Base-by-base conservation (phyloP, 2,888 invertebrate genomes). In the Ochropacha duplaris region DNA sequence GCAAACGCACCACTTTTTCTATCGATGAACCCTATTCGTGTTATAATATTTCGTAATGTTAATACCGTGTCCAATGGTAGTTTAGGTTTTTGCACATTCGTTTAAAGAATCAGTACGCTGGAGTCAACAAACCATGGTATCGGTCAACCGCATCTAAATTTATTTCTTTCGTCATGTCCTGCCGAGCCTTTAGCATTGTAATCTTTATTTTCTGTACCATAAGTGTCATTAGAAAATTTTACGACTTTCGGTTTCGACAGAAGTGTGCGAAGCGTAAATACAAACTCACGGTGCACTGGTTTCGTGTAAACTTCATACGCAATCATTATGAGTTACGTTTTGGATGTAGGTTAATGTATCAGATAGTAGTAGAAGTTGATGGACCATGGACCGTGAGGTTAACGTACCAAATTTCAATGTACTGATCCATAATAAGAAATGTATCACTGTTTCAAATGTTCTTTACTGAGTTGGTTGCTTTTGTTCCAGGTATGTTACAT, bases 311-410 rank as follows among this genome's bases (percentile, higher is more conserved):
- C 71, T 77, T 75, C 74, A 72, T 85, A 81, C 84, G 87, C 87
- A 89, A 90, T 84, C 71, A 73, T 81, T 86, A 83, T 79, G 81
- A 81, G 76, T 83, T 81, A 84, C 80, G 72, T 71, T 81, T 83
- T 75, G 71, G 69, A 90, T 87, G 82, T 92, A 77, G 92, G 91
- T 89, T 90, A 91, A 90, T 88, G 85, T 79, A 76, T 76, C 71
- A 80, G 84, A 82, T 82, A 83, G 44, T 19, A 44, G 79, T 78
- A 68, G 67, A 62, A 71, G 63, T 69, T 75, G 74, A 79, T 77
- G 76, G 73, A 71, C 26, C 56, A 55, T 55, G 76, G 73, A 71
- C 26, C 56, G 54, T 55, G 28, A 24, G 56, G 57, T 57, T 55
- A 44, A 51, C 54, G 44, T 56, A 44, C 52, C 49, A 24, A 58